phyloP scores from a whole-genome alignment of 2,888 invertebrate genomes.

The Sclerodermus sp. region DNA sequence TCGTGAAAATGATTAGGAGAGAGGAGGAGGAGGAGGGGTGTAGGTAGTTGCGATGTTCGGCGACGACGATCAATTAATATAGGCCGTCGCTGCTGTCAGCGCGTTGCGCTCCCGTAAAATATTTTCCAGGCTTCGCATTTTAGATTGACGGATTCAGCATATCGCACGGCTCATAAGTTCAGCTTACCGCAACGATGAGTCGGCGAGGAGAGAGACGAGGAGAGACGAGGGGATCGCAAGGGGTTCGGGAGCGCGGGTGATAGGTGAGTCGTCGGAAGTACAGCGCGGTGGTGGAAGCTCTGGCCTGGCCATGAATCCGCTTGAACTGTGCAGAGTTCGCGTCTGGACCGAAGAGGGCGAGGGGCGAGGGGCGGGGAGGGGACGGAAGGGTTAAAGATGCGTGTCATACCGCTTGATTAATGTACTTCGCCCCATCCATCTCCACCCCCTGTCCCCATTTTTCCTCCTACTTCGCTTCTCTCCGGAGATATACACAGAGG shows the following conservation, averaged over 20 bases:
- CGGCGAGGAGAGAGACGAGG: background rate
- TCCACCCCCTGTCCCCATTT: slow-evolving; percentile 2
- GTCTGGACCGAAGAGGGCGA: background rate
- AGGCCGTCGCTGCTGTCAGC: background rate
- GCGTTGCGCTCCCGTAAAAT: background rate
- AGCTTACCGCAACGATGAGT: slow-evolving; percentile 13
- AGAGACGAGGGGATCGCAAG: background rate
- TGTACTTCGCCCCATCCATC: slow-evolving; percentile 20
- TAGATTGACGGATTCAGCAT: slow-evolving; percentile 20
- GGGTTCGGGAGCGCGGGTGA: background rate
- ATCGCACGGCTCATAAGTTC: slow-evolving; percentile 26
- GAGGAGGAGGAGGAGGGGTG: too few species aligned
- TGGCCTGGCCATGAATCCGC: slow-evolving; percentile 30
- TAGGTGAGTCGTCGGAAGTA: slow-evolving; percentile 32
- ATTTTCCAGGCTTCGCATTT: slow-evolving; percentile 1
- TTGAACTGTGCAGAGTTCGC: slow-evolving; percentile 17
- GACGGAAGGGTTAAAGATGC: slow-evolving; percentile 37
- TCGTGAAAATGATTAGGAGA: too few species aligned
- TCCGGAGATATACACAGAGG: background rate
- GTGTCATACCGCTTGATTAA: slow-evolving; percentile 43
- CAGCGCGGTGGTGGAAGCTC: slow-evolving; percentile 18
- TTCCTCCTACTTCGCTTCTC: slow-evolving; percentile 6
- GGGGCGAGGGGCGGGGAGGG: slow-evolving; percentile 10
- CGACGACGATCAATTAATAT: too few species aligned
- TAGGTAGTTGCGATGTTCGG: too few species aligned